These are phyloP conservation scores for Neoascia interrupta DNA, from an alignment of 2,888 invertebrate genomes.

Conservation along the genomic window DNA sequence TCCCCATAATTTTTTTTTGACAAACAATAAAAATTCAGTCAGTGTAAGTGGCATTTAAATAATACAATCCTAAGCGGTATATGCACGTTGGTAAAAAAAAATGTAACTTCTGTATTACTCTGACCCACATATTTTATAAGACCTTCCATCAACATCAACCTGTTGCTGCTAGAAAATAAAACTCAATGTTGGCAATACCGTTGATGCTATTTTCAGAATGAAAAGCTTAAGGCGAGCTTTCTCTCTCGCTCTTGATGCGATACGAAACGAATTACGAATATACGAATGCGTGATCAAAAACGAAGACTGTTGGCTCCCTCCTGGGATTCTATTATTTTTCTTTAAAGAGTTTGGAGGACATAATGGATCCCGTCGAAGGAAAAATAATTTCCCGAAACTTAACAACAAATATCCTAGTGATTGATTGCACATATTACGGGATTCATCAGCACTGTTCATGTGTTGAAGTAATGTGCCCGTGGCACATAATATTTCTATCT, in stretches of 20 bases:
- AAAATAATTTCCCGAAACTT: too few relatives aligned
- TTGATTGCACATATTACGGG: slow-evolving; percentile 17
- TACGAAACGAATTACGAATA: background rate
- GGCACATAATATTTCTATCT: slow-evolving; percentile 16
- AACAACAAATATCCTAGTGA: slow-evolving; percentile 31
- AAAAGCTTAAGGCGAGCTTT: slow-evolving; percentile 34
- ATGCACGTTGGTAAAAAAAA: too few relatives aligned
- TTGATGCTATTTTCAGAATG: slow-evolving; percentile 17
- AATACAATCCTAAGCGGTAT: too few relatives aligned
- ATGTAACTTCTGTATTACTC: too few relatives aligned
- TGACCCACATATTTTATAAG: too few relatives aligned
- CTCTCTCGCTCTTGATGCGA: background rate
- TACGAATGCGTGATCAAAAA: background rate
- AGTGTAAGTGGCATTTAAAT: too few relatives aligned
- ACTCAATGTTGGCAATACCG: slow-evolving; percentile 39
- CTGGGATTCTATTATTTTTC: too few relatives aligned
- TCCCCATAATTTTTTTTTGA: too few relatives aligned
- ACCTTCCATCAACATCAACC: background rate
- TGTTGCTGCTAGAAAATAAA: slow-evolving; percentile 23
- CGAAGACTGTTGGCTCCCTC: too few relatives aligned
- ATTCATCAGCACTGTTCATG: background rate
- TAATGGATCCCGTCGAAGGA: too few relatives aligned
- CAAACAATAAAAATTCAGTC: too few relatives aligned
- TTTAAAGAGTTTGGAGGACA: too few relatives aligned
- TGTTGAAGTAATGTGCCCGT: slow-evolving; percentile 42